Evolutionary conservation across 2,113 vertebrate species (phyloP), one percentile per base, ranked within the genome.

Genomic region (Nothoprocta pentlandii): DNA sequence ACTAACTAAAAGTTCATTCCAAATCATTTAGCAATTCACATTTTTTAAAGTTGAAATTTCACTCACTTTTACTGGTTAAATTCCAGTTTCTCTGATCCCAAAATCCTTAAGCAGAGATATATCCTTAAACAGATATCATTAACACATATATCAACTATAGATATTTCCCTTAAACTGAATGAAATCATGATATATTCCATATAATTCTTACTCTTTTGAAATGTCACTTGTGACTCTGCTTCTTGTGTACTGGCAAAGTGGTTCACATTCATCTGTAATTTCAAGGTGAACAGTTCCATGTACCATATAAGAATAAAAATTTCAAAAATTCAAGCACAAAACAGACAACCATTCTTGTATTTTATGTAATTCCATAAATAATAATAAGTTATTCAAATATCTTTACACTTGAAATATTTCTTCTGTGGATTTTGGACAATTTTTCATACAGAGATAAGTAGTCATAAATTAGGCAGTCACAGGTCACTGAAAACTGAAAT

Each of bases 131-230:
- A 49, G 9, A 5, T 49, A 49, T 49, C 49, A 49, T 49, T 49
- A 49, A 22, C 49, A 49, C 10, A 49, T 49, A 67, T 32, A 23
- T 67, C 56, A 92, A 74, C 89, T 34, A 61, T 17, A 89, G 19
- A 47, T 8, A 89, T 1, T 61, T 54, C 51, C 70, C 85, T 80
- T 47, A 70, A 56, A 83, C 4, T 11, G 12, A 82, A 80, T 56
- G 56, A 83, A 88, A 89, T 2, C 39, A 7, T 58, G 75, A 44
- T 87, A 61, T 68, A 80, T 69, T 19, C 28, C 17, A 78, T 23
- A 2, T 61, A 96, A 95, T 23, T 91, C 97, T 96, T 97, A 96
- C 98, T 87, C 93, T 91, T 96, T 94, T 47, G 92, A 96, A 42
- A 74, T 71, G 68, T 92, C 83, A 84, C 77, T 80, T 94, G 88